A percentile compares a stretch with the other conserved stretches of the same genome.
Conservation (phyloP, 2,797 vertebrate species). For the Ceryle rudis region DNA sequence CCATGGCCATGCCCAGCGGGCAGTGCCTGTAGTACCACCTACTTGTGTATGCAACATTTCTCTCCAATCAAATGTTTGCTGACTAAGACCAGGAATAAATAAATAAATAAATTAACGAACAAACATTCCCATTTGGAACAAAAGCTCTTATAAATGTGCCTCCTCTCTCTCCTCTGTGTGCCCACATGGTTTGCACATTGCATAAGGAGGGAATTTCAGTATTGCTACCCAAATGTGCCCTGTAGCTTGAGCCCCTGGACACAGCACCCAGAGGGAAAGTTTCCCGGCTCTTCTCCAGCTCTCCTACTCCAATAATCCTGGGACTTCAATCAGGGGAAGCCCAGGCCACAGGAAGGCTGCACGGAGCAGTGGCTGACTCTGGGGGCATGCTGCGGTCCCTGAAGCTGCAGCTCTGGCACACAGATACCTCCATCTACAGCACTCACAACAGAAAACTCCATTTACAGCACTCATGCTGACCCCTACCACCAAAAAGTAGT, state of each 20-base stretch:
- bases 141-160: neutral
- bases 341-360: neutral
- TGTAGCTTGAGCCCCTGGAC: neutral
- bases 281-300: neutral
- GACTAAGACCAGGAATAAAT: neutral
- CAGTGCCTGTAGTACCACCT: neutral
- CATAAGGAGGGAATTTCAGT: neutral
- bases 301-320: neutral
- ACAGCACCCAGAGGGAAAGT: neutral
- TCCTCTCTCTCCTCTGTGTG: rapidly evolving
- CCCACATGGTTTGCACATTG: neutral
- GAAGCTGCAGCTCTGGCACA: no score
- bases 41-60: neutral
- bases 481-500: neutral
- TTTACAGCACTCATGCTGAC: neutral
- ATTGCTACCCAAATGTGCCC: neutral
- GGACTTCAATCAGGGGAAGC: neutral
- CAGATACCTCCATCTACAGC: neutral
- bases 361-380: neutral
- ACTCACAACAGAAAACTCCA: neutral
- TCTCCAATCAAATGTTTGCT: neutral
- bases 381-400: neutral
- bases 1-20: neutral
- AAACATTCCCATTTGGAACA: neutral
- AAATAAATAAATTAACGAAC: neutral